Base-by-base conservation (phyloP, 2,888 invertebrate genomes). In the Osmoderma eremita region DNA sequence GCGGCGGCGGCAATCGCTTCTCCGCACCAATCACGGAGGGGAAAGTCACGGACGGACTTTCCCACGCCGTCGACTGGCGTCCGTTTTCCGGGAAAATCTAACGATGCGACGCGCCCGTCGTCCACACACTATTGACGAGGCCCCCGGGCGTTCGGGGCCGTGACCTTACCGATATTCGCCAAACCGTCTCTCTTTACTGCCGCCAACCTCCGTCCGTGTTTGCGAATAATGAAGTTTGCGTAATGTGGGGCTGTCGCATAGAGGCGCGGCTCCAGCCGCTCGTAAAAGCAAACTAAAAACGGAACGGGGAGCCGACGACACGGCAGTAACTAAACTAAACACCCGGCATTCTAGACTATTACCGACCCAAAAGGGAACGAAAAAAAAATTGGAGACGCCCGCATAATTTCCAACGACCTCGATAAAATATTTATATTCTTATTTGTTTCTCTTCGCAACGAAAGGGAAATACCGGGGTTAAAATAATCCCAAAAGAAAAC, bases 391-490 rank as follows among this genome's bases (percentile, higher is more conserved):
- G n/a, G 30, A 30, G 30, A 30, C 30, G 30, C 30, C 50, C 30
- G 58, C 58, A 61, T 61, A 61, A 61, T 61, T 45, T 61, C 30
- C 58, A 45, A 36, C 22, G 58, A 18, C 45, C 17, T 45, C 58
- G 58, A 61, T 61, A 61, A 61, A 61, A 61, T 61, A 61, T 61
- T 61, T 61, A 61, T 61, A 61, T 45, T 30, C 45, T 61, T 61
- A 61, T 61, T 61, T 61, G 58, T 61, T 61, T 61, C 58, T 17
- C 58, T 61, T 10, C 30, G 30, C 6, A 67, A 61, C 61, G 48
- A 48, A 18, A 20, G 48, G 20, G 20, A 48, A 12, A 48, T 18
- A 10, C 17, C 17, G 8, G 20, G 20, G 48, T 30, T 30, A 30
- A 30, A 30, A 30, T 30, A 30, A 30, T 30, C 30, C 30, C 8